Percentiles rank a stretch among this genome's conserved stretches.
These are phyloP conservation scores for Balearica regulorum DNA, from an alignment of 2,797 vertebrate species.

Conservation along the genomic window DNA sequence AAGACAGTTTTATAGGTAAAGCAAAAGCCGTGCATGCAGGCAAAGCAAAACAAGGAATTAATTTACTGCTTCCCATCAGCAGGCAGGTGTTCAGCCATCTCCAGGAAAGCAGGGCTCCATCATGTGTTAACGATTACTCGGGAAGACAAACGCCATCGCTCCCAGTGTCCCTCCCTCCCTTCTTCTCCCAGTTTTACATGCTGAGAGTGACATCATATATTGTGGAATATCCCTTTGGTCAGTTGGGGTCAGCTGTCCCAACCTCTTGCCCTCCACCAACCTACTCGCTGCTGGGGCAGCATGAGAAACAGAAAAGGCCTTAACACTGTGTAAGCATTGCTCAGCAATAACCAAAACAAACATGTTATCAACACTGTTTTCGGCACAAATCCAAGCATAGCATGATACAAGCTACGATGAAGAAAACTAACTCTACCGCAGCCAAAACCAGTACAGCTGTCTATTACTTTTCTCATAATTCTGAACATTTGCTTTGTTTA, in stretches of 20 bases:
- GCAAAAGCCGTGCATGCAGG: rapidly evolving
- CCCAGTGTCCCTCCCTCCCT: rapidly evolving
- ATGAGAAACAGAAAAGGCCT: background rate
- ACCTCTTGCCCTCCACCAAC: background rate
- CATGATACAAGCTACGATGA: background rate
- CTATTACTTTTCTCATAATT: background rate
- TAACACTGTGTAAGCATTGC: background rate
- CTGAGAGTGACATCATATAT: background rate
- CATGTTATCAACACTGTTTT: background rate
- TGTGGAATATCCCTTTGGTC: background rate
- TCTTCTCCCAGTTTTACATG: background rate
- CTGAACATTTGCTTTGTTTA: background rate
- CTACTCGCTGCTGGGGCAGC: rapidly evolving
- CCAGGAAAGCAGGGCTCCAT: background rate
- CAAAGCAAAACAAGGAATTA: background rate
- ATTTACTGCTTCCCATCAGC: background rate
- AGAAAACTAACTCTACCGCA: background rate
- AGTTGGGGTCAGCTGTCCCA: background rate
- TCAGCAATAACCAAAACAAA: background rate
- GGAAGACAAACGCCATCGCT: background rate
- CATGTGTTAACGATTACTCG: rapidly evolving
- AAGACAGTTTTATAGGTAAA: background rate
- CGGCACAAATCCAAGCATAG: background rate
- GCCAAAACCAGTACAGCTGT: background rate
- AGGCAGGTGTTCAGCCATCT: background rate